Conservation (phyloP, 2,888 invertebrate genomes). For the Drosophila gaucha region DNA sequence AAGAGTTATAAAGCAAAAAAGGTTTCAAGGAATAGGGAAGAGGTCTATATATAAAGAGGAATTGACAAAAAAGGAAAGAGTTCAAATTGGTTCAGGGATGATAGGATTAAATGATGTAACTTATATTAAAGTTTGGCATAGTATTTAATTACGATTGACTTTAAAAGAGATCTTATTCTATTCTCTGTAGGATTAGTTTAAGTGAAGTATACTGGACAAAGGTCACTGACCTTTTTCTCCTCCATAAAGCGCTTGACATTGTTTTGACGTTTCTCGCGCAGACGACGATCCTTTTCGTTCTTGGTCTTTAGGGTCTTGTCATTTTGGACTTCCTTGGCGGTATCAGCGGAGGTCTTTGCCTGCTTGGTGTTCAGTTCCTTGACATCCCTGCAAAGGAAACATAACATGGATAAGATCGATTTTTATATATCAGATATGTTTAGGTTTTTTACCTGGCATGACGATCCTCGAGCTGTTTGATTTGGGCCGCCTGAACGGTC, state of each 20-base stretch:
- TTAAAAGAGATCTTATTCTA: too few species aligned
- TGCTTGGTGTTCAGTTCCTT: slow-evolving; percentile 98
- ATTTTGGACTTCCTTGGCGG: slow-evolving; percentile 96
- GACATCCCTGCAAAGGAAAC: slow-evolving; percentile 88
- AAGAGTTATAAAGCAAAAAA: too few species aligned
- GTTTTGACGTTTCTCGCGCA: slow-evolving; percentile 98
- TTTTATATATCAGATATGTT: too few species aligned
- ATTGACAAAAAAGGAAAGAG: too few species aligned
- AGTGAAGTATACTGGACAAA: background rate
- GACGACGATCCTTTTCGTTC: slow-evolving; percentile 96
- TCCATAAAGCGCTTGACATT: slow-evolving; percentile 99
- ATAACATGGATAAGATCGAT: background rate
- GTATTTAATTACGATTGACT: too few species aligned
- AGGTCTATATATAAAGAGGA: too few species aligned
- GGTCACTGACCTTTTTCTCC: slow-evolving; percentile 89
- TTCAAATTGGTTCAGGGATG: too few species aligned
- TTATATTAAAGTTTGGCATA: too few species aligned
- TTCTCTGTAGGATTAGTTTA: too few species aligned
- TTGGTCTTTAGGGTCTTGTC: slow-evolving; percentile 99
- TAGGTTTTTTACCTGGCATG: slow-evolving; percentile 87
- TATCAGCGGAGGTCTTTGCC: slow-evolving; percentile 98
- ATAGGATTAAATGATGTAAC: too few species aligned
- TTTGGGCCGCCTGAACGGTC: slow-evolving; percentile 91
- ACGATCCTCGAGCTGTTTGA: slow-evolving; percentile 95
- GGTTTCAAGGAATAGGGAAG: too few species aligned